Evolutionary conservation across 2,888 invertebrate species (phyloP), one percentile per base, ranked within the genome.

Genomic region (Temnothorax ravouxi): DNA sequence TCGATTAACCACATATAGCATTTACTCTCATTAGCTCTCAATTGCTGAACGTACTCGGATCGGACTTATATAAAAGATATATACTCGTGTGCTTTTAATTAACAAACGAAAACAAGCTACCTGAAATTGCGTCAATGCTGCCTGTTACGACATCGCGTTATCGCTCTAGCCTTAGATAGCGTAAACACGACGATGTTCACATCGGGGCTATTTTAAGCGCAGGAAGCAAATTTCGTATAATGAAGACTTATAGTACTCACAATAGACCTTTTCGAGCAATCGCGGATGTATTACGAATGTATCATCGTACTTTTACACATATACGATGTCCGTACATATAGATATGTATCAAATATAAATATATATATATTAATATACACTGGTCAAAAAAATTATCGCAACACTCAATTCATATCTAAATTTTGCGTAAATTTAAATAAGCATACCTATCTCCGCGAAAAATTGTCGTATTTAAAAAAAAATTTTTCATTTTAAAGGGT

Each of bases 151-250:
- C 41, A 18, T 15, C 11, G 18, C 38, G 18, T 38, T 38, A 34
- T 15, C 41, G 44, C 44, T 44, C 13, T 44, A 13, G 13, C 13
- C 50, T 34, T 29, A 50, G 50, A 18, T 25, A 56, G 41, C 25
- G 2, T 38, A 56, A 72, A 56, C 25, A 72, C 72, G 41, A 21
- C 11, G n/a, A n/a, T 21, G 15, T 15, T 29, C 2, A 21, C 2
- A 21, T 44, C 41, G 41, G 4, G 25, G 41, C n/a, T 44, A 6
- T 66, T 44, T 54, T 13, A 8, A 18, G 21, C 9, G 38, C 41
- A 56, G 41, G 9, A 44, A 29, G 29, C 29, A 29, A 44, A 25
- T 72, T 72, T 44, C 25, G 56, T 41, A 56, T 41, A 56, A 72
- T 34, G 34, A 34, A 34, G 34, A 34, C 6, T 34, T 3, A 3